Evolutionary conservation across 2,797 vertebrate species (phyloP).

Genomic region (Tragelaphus eurycerus): DNA sequence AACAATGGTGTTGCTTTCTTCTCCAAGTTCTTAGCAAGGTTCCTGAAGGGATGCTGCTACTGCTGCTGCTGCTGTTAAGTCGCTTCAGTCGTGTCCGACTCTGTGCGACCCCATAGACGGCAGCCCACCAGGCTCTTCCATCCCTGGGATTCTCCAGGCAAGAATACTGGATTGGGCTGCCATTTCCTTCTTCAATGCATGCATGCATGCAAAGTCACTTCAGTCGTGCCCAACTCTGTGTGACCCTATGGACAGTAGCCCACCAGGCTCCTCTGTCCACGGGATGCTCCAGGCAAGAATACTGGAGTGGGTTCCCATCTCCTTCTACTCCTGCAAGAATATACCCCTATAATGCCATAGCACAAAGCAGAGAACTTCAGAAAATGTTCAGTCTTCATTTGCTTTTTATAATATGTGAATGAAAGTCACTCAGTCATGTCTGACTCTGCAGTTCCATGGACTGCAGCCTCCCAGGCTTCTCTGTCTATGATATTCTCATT

Average conservation of each 20-base stretch:
- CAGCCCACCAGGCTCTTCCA: too few relatives aligned
- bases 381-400: background rate
- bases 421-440: background rate
- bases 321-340: background rate
- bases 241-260: fast-evolving
- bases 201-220: background rate
- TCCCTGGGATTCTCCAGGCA: too few relatives aligned
- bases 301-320: background rate
- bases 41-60: background rate
- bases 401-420: background rate
- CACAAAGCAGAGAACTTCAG: background rate
- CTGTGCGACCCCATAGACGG: too few relatives aligned
- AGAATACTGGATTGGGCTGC: too few relatives aligned
- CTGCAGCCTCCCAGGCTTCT: background rate
- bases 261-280: fast-evolving
- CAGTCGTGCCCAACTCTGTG: background rate
- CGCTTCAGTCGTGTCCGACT: too few relatives aligned
- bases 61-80: too few relatives aligned
- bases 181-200: too few relatives aligned
- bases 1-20: background rate
- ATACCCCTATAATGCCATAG: background rate
- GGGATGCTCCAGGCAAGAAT: background rate
- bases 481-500: background rate
- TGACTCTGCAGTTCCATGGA: background rate
- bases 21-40: background rate